Base-by-base conservation (phyloP, 2,888 invertebrate species). In the Agrotis puta region DNA sequence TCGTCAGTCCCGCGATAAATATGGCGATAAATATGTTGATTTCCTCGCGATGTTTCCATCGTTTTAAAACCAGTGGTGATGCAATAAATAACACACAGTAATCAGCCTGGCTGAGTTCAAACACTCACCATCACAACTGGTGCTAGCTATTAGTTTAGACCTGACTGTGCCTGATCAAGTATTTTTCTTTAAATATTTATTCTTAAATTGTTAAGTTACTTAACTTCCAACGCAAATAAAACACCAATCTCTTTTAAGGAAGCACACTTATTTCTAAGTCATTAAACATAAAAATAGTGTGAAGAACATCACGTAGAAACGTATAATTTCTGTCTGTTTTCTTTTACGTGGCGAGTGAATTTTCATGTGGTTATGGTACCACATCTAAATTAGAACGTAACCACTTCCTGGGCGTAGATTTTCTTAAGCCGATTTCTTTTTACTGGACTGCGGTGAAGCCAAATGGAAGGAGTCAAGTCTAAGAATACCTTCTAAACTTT, bases 291-390 rank as follows among this genome's bases (percentile, higher is more conserved):
- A 14, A 5, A 62, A 20, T 33, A 62, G 33, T 16, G 11, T 20
- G 6, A 56, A 33, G n/a, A n/a, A n/a, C 11, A 53, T 27, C 18
- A 56, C 33, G 0, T 33, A 11, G 39, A 39, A 39, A 33, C n/a
- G n/a, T 33, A 33, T 22, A 7, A 1, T 27, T 24, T 6, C 4
- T 0, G 9, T 33, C 20, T 63, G 16, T 22, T 54, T 65, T 47
- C 5, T 9, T 61, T 33, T 16, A 47, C 5, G 24, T 20, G 47
- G 24, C 20, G 14, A 13, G 20, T 53, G 11, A 4, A 9, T 56
- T 27, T 20, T 7, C 66, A 75, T 53, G 20, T 71, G 51, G 53
- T 47, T 18, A 3, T 45, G 5, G 9, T 0, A 64, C 66, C 53
- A 22, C 47, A 27, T 11, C 14, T 27, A 54, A 43, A 48, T 65